phyloP scores from a whole-genome alignment of 1,140 invertebrate genomes.

The Acromyrmex charruanus region DNA sequence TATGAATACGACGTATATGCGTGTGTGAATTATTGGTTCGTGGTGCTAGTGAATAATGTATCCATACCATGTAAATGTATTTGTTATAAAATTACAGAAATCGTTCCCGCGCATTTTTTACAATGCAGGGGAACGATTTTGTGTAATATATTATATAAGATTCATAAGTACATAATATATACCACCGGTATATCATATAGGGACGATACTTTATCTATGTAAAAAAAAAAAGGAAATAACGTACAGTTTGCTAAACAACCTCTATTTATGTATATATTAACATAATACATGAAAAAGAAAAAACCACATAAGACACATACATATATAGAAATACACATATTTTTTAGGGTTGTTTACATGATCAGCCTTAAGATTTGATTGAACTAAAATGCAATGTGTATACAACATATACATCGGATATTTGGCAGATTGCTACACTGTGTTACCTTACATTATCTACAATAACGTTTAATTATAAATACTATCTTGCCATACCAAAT shows the following conservation, averaged over 20 bases:
- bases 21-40: constrained; percentile 84
- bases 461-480: constrained; percentile 76
- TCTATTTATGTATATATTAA: constrained; percentile 86
- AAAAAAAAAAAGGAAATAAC: constrained; percentile 78
- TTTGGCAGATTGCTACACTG: constrained; percentile 79
- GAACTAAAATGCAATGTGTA: constrained; percentile 79
- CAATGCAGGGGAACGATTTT: constrained; percentile 70
- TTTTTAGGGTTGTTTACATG: constrained; percentile 87
- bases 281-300: constrained; percentile 72
- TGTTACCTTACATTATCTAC: constrained; percentile 80
- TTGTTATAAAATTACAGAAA: constrained; percentile 79
- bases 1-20: constrained; percentile 79
- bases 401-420: constrained; percentile 77
- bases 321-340: constrained; percentile 86
- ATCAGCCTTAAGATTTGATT: constrained; percentile 86
- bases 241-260: constrained; percentile 84
- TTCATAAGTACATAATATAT: constrained; percentile 76
- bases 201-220: constrained; percentile 81
- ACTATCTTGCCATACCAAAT: constrained; percentile 84
- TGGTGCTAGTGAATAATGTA: constrained; percentile 83
- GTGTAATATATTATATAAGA: constrained; percentile 77
- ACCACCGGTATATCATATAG: constrained; percentile 82
- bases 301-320: constrained; percentile 80
- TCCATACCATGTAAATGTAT: constrained; percentile 80
- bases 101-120: constrained; percentile 76